These are phyloP conservation scores for Cynopterus sphinx DNA, from an alignment of 2,797 vertebrate species.

Conservation along the genomic window DNA sequence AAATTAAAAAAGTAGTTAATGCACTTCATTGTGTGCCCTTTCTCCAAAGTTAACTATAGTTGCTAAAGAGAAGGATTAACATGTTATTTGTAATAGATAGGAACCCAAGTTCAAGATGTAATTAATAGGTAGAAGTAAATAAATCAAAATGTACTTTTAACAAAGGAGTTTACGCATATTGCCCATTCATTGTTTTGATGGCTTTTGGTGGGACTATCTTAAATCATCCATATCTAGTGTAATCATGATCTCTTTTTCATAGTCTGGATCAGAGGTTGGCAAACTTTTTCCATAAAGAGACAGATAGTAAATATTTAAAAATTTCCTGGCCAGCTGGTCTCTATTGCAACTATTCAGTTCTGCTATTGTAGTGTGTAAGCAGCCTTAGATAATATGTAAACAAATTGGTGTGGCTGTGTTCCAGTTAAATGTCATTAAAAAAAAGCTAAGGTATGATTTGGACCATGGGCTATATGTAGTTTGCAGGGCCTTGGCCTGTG, in stretches of 20 bases:
- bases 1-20: neutral
- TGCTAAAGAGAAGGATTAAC: constrained; percentile 10
- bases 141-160: neutral
- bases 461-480: neutral
- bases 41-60: neutral
- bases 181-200: neutral
- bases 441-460: neutral
- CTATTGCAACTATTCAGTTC: neutral
- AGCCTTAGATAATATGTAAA: neutral
- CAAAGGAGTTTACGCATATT: neutral
- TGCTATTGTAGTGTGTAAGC: neutral
- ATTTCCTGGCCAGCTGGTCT: neutral
- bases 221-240: neutral
- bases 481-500: neutral
- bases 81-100: neutral
- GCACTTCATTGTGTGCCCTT: neutral
- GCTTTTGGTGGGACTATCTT: constrained; percentile 24
- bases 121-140: constrained; percentile 15
- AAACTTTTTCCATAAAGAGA: neutral
- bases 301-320: neutral
- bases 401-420: neutral
- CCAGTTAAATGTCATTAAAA: neutral
- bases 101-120: neutral
- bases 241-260: neutral
- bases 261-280: neutral